These are phyloP conservation scores for Leucophora obtusa DNA, from an alignment of 2,888 invertebrate species.

Conservation along the genomic window DNA sequence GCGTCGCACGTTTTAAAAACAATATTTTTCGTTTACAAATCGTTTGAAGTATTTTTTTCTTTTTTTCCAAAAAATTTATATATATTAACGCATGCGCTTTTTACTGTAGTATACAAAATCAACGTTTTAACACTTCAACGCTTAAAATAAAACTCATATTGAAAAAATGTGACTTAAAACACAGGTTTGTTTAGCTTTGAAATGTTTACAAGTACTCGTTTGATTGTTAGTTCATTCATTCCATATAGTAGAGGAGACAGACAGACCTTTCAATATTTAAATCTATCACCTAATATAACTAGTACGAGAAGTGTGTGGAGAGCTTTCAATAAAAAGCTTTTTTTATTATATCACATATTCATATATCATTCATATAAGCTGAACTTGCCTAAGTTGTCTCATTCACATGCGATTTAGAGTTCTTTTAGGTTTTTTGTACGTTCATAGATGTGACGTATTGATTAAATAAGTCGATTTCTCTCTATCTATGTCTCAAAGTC, in stretches of 20 bases:
- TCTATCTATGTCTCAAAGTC: background rate
- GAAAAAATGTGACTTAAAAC: constrained; percentile 27
- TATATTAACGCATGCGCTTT: constrained; percentile 52
- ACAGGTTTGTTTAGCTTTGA: constrained; percentile 42
- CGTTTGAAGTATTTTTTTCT: constrained; percentile 27
- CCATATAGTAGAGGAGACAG: background rate
- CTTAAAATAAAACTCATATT: constrained; percentile 58
- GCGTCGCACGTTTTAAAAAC: constrained; percentile 22
- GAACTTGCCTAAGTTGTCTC: background rate
- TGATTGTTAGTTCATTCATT: background rate
- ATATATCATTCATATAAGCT: constrained; percentile 34
- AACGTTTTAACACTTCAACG: constrained; percentile 62
- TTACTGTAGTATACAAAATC: constrained; percentile 20
- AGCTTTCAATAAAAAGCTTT: constrained; percentile 17
- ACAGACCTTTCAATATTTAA: background rate
- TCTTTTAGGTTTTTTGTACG: background rate
- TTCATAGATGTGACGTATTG: background rate
- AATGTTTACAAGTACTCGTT: background rate
- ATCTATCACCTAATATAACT: background rate
- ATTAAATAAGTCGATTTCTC: constrained; percentile 17
- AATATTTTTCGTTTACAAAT: constrained; percentile 35
- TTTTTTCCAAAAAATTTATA: background rate
- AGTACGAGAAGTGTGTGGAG: background rate
- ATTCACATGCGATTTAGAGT: constrained; percentile 8
- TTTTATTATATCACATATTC: constrained; percentile 39